Conservation (phyloP, 1,140 invertebrate species). For the Ips typographus region DNA sequence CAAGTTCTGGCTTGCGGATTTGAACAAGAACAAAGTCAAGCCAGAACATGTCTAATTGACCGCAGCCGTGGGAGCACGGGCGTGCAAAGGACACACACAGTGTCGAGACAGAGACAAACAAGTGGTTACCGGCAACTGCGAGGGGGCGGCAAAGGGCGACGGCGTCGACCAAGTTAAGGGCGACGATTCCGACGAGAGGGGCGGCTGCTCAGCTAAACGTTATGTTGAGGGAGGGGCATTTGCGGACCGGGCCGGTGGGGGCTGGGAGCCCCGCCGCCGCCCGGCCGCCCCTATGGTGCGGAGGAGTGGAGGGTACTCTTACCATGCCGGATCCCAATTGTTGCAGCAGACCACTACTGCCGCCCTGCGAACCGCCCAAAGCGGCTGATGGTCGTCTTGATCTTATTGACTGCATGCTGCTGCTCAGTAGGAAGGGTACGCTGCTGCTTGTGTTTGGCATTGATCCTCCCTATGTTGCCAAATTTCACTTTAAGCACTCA, state of each 20-base stretch:
- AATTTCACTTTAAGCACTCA: background rate
- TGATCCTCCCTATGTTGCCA: slow-evolving; percentile 68
- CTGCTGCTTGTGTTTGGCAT: slow-evolving; percentile 87
- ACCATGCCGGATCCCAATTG: slow-evolving; percentile 85
- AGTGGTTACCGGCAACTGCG: slow-evolving; percentile 28
- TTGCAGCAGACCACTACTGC: slow-evolving; percentile 69
- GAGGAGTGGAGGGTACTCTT: slow-evolving; percentile 72
- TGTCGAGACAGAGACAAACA: slow-evolving; percentile 29
- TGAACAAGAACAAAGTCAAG: background rate
- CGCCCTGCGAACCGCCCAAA: slow-evolving; percentile 66
- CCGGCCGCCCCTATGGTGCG: slow-evolving; percentile 61
- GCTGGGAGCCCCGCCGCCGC: slow-evolving; percentile 63
- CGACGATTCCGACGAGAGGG: background rate
- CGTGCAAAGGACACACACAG: slow-evolving; percentile 13
- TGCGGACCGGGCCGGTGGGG: slow-evolving; percentile 76
- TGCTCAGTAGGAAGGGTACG: slow-evolving; percentile 78
- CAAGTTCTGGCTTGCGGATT: background rate
- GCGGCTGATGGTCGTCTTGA: slow-evolving; percentile 74
- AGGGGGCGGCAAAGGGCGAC: slow-evolving; percentile 21
- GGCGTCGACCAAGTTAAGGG: slow-evolving; percentile 9
- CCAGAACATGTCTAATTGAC: slow-evolving; percentile 1
- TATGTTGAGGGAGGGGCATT: slow-evolving; percentile 69
- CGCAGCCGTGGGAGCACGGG: slow-evolving; percentile 11
- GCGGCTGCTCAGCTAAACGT: slow-evolving; percentile 53
- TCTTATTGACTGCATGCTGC: slow-evolving; percentile 79